Evolutionary conservation across 2,888 invertebrate genomes (phyloP).

Genomic region (Coremacera marginata): DNA sequence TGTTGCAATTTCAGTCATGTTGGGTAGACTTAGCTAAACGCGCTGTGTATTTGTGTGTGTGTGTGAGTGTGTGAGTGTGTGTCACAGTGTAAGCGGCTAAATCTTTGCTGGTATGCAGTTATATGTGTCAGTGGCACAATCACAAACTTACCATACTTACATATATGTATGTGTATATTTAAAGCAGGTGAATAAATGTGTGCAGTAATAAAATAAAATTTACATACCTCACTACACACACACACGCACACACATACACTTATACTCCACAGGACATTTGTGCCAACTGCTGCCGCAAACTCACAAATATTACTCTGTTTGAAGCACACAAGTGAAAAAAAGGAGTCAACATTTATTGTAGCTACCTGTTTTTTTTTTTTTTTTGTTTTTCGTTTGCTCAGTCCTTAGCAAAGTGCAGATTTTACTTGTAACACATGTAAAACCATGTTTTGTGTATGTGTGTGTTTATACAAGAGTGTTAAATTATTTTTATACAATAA

Average conservation of each 20-base stretch:
- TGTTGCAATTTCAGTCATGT: background rate
- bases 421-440: conserved; percentile 3
- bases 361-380: too few species aligned
- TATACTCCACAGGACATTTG: background rate
- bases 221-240: background rate
- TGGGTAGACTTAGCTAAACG: background rate
- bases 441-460: background rate
- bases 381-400: background rate
- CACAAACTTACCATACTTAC: background rate
- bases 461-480: background rate
- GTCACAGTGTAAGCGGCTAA: too few species aligned
- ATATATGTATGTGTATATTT: background rate
- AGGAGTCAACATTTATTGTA: background rate
- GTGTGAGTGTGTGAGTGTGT: background rate
- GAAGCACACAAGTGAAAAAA: background rate
- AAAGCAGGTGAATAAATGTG: background rate
- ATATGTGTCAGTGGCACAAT: background rate
- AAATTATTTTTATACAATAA: background rate
- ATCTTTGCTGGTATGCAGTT: background rate
- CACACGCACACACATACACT: background rate
- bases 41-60: background rate
- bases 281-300: background rate
- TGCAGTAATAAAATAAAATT: conserved; percentile 4
- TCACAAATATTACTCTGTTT: background rate
- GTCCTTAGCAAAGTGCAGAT: background rate